Base-by-base conservation (phyloP, 2,113 vertebrate species). In the Equus przewalskii region DNA sequence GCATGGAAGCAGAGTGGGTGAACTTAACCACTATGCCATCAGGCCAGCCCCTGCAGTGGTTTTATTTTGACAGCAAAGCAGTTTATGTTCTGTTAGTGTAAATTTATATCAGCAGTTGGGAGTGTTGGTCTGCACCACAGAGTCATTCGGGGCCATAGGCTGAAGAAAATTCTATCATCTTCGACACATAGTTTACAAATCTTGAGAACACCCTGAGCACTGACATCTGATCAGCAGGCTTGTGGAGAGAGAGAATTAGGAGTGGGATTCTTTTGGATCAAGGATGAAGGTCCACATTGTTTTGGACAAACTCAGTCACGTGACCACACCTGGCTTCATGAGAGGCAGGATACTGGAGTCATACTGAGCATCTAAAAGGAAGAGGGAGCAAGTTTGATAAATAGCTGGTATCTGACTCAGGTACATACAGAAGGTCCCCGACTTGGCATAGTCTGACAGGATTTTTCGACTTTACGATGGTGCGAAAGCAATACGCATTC, bases 91-190 rank as follows among this genome's bases (percentile, higher is more conserved):
- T 21, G 6, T 36, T 93, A 28, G 15, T 70, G 1, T 70, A 87
- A 69, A n/a, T 58, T 96, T 46, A 36, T 4, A 41, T 54, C 46
- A 65, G 44, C 73, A 65, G 6, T 65, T 24, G 7, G 12, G 15
- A 0, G n/a, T 26, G 46, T 14, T 2, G 1, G 5, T 4, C 11
- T 73, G 4, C 3, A 5, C 22, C 56, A 81, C 21, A 60, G 36
- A 92, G 49, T 24, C 21, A n/a, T 19, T 65, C 15, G 62, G 16
- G 7, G 28, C 11, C 7, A 21, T 60, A 69, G 4, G 26, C 14
- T 72, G 14, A 64, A 70, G 65, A 3, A 80, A 56, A 28, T 18
- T 44, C 44, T 72, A 22, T 30, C 28, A 12, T 22, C 13, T 82
- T 49, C 28, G 65, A 58, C 73, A 79, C 18, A 80, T 6, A 44